These are phyloP conservation scores for Acromyrmex charruanus DNA, from an alignment of 1,140 invertebrate genomes.

Conservation along the genomic window DNA sequence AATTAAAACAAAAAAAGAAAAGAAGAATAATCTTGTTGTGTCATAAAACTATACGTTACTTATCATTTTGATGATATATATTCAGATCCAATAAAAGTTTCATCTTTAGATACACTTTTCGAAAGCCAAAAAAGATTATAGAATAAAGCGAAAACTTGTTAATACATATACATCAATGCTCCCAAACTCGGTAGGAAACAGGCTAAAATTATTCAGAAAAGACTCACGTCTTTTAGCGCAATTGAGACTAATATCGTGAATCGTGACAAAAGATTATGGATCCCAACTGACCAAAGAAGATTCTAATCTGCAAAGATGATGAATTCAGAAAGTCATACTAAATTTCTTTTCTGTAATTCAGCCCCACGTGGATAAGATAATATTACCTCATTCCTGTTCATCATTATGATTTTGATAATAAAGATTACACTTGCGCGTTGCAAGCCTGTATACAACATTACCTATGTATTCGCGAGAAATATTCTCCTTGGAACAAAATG, in stretches of 20 bases:
- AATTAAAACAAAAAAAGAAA: constrained; percentile 4
- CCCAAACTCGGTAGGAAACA: constrained; percentile 57
- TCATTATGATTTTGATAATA: constrained; percentile 50
- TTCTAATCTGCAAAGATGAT: constrained; percentile 77
- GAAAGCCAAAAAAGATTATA: constrained; percentile 20
- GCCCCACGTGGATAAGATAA: constrained; percentile 33
- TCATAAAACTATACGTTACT: constrained; percentile 21
- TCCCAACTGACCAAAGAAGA: constrained; percentile 77
- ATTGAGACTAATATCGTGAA: constrained; percentile 74
- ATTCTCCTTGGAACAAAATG: constrained; percentile 47
- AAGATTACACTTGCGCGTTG: constrained; percentile 10
- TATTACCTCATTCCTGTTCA: constrained; percentile 16
- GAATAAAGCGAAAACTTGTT: constrained; percentile 48
- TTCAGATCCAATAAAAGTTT: constrained; percentile 29
- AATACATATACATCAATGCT: constrained; percentile 52
- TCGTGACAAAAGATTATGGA: constrained; percentile 74
- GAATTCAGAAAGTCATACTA: constrained; percentile 65
- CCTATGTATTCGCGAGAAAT: constrained; percentile 21
- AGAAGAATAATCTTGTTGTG: constrained; percentile 34
- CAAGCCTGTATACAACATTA: neutral
- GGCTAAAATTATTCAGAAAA: constrained; percentile 66
- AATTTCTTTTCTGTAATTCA: constrained; percentile 30
- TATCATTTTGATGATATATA: constrained; percentile 1
- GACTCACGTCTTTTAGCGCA: constrained; percentile 74
- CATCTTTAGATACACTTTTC: constrained; percentile 30